These are phyloP conservation scores for Hydrozoanthus tunicans DNA, from an alignment of 64 coral and sea anemone species.

Conservation along the genomic window DNA sequence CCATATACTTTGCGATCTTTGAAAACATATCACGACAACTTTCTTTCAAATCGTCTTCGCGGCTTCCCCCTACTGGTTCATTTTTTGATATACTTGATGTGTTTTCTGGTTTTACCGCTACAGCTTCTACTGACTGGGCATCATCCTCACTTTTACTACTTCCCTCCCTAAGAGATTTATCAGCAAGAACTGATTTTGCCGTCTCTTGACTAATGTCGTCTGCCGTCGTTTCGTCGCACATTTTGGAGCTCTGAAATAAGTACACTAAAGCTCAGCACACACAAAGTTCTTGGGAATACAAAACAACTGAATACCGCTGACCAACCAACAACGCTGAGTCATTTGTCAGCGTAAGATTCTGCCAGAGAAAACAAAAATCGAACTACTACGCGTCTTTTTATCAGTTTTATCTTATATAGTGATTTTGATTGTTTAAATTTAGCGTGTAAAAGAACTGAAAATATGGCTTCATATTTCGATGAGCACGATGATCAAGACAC, in stretches of 20 bases:
- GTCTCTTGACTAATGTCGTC: not conserved
- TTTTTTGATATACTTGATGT: not conserved
- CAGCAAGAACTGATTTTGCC: not conserved
- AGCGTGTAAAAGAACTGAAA: not conserved
- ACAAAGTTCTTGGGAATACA: not conserved
- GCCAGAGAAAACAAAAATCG: not conserved
- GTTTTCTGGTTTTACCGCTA: slow-evolving; percentile 1
- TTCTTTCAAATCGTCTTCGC: slow-evolving; percentile 51
- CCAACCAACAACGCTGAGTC: slow-evolving; percentile 21
- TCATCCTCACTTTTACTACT: not conserved
- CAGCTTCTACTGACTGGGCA: slow-evolving; percentile 17
- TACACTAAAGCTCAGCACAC: slow-evolving; percentile 5
- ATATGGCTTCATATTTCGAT: slow-evolving; percentile 51
- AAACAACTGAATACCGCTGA: slow-evolving; percentile 8
- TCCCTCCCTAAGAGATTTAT: not conserved
- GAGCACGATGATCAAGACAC: slow-evolving; percentile 44
- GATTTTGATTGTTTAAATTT: not conserved
- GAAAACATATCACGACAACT: slow-evolving; percentile 57
- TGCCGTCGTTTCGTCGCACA: slow-evolving; percentile 16
- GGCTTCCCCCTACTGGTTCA: not conserved
- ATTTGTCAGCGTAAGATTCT: not conserved
- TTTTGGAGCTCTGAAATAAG: not conserved
- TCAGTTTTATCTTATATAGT: not conserved
- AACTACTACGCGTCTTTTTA: not conserved
- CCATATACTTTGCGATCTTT: slow-evolving; percentile 56